Base-by-base conservation (phyloP, 1,140 invertebrate genomes). In the Cydia fagiglandana region DNA sequence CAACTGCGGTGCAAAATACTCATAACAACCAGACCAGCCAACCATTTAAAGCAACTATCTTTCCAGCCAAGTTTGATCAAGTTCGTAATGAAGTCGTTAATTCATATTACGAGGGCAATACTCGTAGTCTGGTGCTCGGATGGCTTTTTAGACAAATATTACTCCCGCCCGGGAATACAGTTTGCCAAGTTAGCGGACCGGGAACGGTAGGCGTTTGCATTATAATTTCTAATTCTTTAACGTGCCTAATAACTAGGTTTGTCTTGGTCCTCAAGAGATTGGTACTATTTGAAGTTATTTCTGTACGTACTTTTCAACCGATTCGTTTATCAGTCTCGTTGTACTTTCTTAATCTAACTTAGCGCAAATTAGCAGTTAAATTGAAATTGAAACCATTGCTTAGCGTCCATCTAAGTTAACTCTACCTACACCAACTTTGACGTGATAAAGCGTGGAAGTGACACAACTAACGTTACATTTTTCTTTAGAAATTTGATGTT, bases 91-190 rank as follows among this genome's bases (percentile, higher is more conserved):
- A 61, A 61, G 56, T 24, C 56, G 56, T 61, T 61, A 61, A 61
- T 61, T 61, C 20, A 24, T 61, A 61, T 61, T 61, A 61, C 56
- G 56, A 61, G 9, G 56, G 56, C 56, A 24, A 61, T 61, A 61
- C 56, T 61, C 56, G 56, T 61, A 61, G 56, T 61, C 56, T 61
- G 56, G 53, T 56, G 17, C 56, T 61, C 56, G 56, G n/a, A 61
- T 61, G n/a, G 56, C 56, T 61, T 61, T 61, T 61, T 61, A 61
- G 56, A 61, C 56, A 61, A 61, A 61, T 61, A 61, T 61, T 61
- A 12, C 56, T 61, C 17, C 15, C 56, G 24, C 56, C n/a, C 10
- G 56, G 56, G 56, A 17, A 61, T 61, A 61, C 0, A 61, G 56
- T 61, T 61, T 61, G 20, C 56, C 56, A 61, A 61, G 56, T 24